Percentiles rank a stretch among this genome's conserved stretches.
These are phyloP conservation scores for Argentina silus DNA, from an alignment of 2,797 vertebrate genomes.

Conservation along the genomic window DNA sequence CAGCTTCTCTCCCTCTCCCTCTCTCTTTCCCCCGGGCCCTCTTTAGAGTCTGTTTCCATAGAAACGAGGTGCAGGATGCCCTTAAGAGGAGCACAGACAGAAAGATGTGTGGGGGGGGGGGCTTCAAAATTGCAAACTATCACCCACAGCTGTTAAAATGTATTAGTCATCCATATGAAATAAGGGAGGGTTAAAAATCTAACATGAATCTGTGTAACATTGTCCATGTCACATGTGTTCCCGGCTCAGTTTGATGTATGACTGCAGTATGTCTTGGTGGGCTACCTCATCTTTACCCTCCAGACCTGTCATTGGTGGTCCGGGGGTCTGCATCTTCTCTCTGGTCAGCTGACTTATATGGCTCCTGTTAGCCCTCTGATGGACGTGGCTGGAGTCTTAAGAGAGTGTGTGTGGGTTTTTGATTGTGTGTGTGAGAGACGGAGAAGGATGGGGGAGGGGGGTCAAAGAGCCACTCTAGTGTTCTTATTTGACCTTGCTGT, in stretches of 20 bases:
- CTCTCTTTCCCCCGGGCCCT: constrained; percentile 28
- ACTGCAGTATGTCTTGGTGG: too few relatives aligned
- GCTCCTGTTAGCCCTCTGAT: not conserved
- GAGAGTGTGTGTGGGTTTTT: not conserved
- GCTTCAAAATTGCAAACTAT: not conserved
- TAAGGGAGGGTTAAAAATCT: too few relatives aligned
- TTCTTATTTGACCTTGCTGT: not conserved
- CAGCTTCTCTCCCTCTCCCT: constrained; percentile 58
- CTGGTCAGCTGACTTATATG: not conserved
- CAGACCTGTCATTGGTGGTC: too few relatives aligned
- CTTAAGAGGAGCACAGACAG: constrained; percentile 26
- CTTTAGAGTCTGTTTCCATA: constrained; percentile 68
- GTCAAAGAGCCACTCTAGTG: not conserved
- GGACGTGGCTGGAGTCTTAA: not conserved
- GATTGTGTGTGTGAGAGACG: not conserved
- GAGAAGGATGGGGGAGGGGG: not conserved
- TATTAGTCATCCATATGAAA: too few relatives aligned
- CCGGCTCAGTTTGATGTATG: too few relatives aligned
- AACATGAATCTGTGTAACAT: too few relatives aligned
- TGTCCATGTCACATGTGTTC: too few relatives aligned
- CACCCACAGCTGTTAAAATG: not conserved
- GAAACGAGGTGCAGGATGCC: constrained; percentile 60
- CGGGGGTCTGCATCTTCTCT: not conserved
- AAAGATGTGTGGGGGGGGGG: constrained; percentile 24
- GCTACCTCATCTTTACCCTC: too few relatives aligned